phyloP scores from a whole-genome alignment of 2,888 invertebrate genomes.

The Xylophagus ater region DNA sequence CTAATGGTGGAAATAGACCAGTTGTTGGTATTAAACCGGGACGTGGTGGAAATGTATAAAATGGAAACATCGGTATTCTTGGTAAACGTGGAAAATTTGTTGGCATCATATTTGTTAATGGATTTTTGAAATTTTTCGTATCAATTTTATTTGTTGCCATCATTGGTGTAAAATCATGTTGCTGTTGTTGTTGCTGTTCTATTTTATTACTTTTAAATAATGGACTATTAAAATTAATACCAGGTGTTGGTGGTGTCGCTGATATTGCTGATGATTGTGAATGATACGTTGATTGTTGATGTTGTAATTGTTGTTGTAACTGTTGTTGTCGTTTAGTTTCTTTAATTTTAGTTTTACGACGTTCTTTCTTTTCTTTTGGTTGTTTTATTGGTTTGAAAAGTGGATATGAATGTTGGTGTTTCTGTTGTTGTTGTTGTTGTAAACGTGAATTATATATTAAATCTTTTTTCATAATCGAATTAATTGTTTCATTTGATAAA shows the following conservation, averaged over 20 bases:
- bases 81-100: conserved; percentile 33
- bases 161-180: too few species aligned
- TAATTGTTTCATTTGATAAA: conserved; percentile 7
- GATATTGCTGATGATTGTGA: neutral
- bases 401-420: too few species aligned
- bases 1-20: conserved; percentile 40
- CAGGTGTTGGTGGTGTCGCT: neutral
- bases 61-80: conserved; percentile 31
- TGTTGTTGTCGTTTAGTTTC: conserved; percentile 4
- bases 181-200: conserved; percentile 24
- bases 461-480: conserved; percentile 7
- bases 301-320: conserved; percentile 20
- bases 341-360: conserved; percentile 6
- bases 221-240: conserved; percentile 30
- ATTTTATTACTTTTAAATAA: conserved; percentile 39
- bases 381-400: conserved; percentile 1
- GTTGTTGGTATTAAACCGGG: conserved; percentile 47
- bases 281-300: neutral
- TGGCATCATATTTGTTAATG: conserved; percentile 33
- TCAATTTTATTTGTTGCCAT: too few species aligned
- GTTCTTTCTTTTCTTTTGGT: conserved; percentile 11
- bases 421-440: neutral
- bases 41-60: conserved; percentile 39
- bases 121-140: too few species aligned
- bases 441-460: conserved; percentile 1